phyloP scores from a whole-genome alignment of 2,797 vertebrate species.

The Taeniopygia guttata region DNA sequence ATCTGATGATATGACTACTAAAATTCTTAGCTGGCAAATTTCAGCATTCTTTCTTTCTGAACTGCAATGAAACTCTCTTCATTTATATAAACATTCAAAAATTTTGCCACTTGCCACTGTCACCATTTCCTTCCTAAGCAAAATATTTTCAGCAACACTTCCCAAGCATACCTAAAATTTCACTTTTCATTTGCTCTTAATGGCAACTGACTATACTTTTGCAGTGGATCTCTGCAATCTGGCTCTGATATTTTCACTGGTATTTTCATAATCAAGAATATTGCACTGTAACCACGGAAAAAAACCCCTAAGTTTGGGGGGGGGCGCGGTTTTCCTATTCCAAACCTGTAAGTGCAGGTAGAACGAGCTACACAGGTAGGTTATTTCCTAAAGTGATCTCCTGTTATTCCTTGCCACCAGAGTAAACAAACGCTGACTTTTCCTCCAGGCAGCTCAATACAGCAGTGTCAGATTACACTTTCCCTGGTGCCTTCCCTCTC shows the following conservation, averaged over 20 bases:
- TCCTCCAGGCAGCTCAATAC: background rate
- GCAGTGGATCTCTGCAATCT: background rate
- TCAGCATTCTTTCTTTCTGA: background rate
- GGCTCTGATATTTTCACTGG: background rate
- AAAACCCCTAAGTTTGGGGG: fast-evolving
- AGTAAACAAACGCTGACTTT: background rate
- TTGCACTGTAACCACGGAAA: fast-evolving
- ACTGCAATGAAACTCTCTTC: background rate
- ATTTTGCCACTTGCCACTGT: background rate
- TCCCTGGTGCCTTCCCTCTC: background rate
- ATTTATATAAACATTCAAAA: background rate
- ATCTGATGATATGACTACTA: background rate
- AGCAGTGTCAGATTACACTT: background rate
- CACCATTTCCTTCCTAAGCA: background rate
- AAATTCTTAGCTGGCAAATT: background rate
- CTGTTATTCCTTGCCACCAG: background rate
- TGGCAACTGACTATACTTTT: background rate
- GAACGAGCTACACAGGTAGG: background rate
- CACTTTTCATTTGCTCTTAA: background rate
- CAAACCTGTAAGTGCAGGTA: background rate
- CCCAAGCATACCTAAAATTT: background rate
- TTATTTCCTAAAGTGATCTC: background rate
- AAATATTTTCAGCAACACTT: background rate
- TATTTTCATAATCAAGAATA: background rate
- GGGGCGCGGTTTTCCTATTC: background rate